These are phyloP conservation scores for Drosophila engyochracea DNA, from an alignment of 2,888 invertebrate species.

Conservation along the genomic window DNA sequence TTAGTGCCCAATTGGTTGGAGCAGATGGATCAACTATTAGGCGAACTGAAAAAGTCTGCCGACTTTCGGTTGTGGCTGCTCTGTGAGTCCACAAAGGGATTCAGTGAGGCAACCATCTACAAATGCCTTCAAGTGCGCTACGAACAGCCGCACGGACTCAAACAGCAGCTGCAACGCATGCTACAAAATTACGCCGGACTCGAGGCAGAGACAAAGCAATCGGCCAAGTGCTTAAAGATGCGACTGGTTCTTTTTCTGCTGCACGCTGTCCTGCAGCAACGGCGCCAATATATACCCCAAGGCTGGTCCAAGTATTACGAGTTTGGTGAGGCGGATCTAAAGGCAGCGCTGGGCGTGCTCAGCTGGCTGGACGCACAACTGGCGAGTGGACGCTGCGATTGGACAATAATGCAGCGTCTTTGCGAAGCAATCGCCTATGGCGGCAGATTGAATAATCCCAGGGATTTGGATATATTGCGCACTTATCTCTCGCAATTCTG, in stretches of 20 bases:
- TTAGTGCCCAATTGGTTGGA: slow-evolving; percentile 90
- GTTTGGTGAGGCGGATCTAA: slow-evolving; percentile 93
- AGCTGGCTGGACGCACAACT: slow-evolving; percentile 80
- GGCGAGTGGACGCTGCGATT: slow-evolving; percentile 85
- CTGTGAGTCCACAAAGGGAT: slow-evolving; percentile 91
- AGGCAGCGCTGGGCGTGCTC: slow-evolving; percentile 89
- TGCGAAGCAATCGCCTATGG: slow-evolving; percentile 93
- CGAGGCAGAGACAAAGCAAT: slow-evolving; percentile 63
- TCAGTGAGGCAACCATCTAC: slow-evolving; percentile 91
- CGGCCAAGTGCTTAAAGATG: slow-evolving; percentile 86
- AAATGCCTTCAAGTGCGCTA: slow-evolving; percentile 92
- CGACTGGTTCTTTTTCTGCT: slow-evolving; percentile 93
- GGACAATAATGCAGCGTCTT: slow-evolving; percentile 92
- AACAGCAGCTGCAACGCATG: slow-evolving; percentile 91
- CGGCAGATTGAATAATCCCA: slow-evolving; percentile 92
- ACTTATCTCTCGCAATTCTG: slow-evolving; percentile 88
- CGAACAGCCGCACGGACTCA: slow-evolving; percentile 94
- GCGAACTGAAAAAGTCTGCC: slow-evolving; percentile 84
- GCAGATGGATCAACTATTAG: slow-evolving; percentile 89
- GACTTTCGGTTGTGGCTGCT: slow-evolving; percentile 94
- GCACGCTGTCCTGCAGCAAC: slow-evolving; percentile 96
- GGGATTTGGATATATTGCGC: slow-evolving; percentile 87
- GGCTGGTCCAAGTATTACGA: slow-evolving; percentile 96
- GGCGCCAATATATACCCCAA: slow-evolving; percentile 96
- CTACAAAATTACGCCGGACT: slow-evolving; percentile 89